phyloP scores from a whole-genome alignment of 1,140 invertebrate species.

The Battus philenor region DNA sequence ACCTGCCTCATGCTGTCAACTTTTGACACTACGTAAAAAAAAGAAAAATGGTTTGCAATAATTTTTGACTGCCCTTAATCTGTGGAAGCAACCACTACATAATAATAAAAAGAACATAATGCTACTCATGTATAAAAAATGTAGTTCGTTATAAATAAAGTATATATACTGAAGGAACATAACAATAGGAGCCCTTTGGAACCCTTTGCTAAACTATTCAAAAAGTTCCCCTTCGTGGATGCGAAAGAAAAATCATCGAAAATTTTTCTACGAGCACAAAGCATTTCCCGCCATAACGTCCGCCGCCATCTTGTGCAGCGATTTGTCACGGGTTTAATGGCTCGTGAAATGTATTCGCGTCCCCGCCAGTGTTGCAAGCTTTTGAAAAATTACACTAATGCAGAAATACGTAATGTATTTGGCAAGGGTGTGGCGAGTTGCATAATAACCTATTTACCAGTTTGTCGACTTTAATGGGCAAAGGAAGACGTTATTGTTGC shows the following conservation, averaged over 20 bases:
- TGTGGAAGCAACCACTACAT: no score
- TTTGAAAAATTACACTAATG: slow-evolving; percentile 41
- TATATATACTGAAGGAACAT: no score
- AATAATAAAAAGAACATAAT: no score
- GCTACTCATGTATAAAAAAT: no score
- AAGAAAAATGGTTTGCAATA: no score
- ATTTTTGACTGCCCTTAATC: no score
- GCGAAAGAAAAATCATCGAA: slow-evolving; percentile 57
- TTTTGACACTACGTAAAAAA: no score
- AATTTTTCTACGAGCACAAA: slow-evolving; percentile 47
- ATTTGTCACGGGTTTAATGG: slow-evolving; percentile 67
- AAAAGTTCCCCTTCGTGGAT: slow-evolving; percentile 25
- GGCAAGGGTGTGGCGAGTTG: slow-evolving; percentile 4
- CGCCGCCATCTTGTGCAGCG: slow-evolving; percentile 58
- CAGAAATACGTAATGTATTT: slow-evolving; percentile 19
- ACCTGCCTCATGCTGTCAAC: no score
- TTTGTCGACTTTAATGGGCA: no score
- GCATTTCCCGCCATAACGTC: slow-evolving; percentile 49
- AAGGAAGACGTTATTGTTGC: no score
- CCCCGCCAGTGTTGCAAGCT: slow-evolving; percentile 16
- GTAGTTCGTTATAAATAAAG: no score
- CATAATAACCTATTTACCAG: slow-evolving; percentile 3
- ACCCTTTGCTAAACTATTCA: slow-evolving; percentile 40
- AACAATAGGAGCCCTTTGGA: slow-evolving; percentile 5
- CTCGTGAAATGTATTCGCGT: slow-evolving; percentile 62